Conservation (phyloP, 2,113 vertebrate genomes). For the Tor tambroides region DNA sequence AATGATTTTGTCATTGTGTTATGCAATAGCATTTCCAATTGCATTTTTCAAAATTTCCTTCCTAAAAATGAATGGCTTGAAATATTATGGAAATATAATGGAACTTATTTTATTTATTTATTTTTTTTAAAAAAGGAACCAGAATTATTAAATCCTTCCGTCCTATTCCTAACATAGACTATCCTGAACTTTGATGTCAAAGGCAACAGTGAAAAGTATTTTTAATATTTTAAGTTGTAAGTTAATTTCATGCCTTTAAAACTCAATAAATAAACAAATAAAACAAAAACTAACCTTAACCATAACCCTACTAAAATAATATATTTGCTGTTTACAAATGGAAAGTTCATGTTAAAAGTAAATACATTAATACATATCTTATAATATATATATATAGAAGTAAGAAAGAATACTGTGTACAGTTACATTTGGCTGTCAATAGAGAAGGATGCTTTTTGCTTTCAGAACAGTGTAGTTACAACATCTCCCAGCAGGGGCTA, state of each 20-base stretch:
- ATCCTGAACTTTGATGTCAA: background rate
- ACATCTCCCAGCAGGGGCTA: slow-evolving; percentile 5
- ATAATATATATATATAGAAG: no score
- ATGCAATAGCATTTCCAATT: background rate
- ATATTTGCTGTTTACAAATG: background rate
- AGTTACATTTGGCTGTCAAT: background rate
- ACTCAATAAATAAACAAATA: no score
- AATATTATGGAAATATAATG: no score
- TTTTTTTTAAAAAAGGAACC: no score
- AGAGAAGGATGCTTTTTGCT: background rate
- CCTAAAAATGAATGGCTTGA: background rate
- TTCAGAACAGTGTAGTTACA: background rate
- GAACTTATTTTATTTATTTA: no score
- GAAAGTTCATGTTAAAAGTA: background rate
- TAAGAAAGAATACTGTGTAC: background rate
- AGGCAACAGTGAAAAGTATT: background rate
- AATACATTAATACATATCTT: background rate
- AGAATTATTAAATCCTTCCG: no score
- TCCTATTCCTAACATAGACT: no score
- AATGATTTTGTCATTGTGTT: background rate
- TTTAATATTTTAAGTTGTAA: background rate
- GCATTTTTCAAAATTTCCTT: background rate
- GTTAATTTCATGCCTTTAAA: background rate
- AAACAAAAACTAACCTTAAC: background rate
- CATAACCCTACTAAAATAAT: background rate